A percentile compares a stretch with the other conserved stretches of the same genome.
Conservation (phyloP, 2,113 vertebrate species). For the Tachuris rubrigastra region DNA sequence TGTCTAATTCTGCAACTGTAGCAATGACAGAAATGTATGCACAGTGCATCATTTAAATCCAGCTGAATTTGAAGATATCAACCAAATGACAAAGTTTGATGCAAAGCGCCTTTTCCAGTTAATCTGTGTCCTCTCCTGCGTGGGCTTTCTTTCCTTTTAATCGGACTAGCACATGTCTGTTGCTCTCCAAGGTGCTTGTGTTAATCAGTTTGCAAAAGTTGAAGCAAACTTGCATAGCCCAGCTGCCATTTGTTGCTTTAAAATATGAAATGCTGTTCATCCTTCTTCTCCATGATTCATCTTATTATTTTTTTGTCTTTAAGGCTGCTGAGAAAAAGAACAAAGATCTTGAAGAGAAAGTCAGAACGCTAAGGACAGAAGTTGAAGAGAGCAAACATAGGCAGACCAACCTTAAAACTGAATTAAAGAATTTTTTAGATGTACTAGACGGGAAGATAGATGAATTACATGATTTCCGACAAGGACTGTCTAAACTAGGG, state of each 20-base stretch:
- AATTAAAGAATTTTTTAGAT: conserved; percentile 93
- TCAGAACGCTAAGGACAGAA: conserved; percentile 82
- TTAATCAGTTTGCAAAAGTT: background rate
- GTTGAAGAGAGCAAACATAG: conserved; percentile 85
- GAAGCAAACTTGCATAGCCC: background rate
- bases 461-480: conserved; percentile 92
- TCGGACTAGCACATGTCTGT: background rate
- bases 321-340: conserved; percentile 89
- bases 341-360: conserved; percentile 85
- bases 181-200: background rate
- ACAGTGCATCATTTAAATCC: background rate
- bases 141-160: background rate
- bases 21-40: conserved; percentile 40
- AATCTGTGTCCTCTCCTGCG: background rate
- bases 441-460: conserved; percentile 94
- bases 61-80: conserved; percentile 28
- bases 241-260: background rate
- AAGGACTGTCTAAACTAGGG: conserved; percentile 91
- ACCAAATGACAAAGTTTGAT: conserved; percentile 29
- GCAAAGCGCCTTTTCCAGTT: conserved; percentile 44
- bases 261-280: background rate
- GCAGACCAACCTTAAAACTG: conserved; percentile 88
- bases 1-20: conserved; percentile 5
- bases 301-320: conserved; percentile 28
- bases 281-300: background rate